These are phyloP conservation scores for Bembecia ichneumoniformis DNA, from an alignment of 2,888 invertebrate genomes.

Conservation along the genomic window DNA sequence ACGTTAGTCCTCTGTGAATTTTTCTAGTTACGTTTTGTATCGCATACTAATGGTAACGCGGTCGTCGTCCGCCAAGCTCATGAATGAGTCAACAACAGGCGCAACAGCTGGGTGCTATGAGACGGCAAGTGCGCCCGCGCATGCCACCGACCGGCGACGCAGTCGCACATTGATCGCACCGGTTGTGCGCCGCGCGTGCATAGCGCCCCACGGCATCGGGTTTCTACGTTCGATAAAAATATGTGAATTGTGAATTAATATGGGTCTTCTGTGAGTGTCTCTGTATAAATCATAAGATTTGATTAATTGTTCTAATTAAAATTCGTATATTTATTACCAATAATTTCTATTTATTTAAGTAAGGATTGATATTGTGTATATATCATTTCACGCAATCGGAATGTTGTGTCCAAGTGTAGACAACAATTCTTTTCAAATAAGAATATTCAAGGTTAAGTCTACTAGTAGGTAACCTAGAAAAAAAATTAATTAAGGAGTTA, in stretches of 20 bases:
- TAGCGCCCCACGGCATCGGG: conserved; percentile 4
- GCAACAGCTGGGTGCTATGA: not conserved
- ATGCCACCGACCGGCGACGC: not conserved
- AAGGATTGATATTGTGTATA: not conserved
- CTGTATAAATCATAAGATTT: not conserved
- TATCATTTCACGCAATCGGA: not conserved
- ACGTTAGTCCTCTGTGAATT: too few relatives aligned
- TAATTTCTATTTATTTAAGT: too few relatives aligned
- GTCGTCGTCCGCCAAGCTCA: not conserved
- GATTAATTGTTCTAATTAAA: too few relatives aligned
- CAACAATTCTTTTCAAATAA: too few relatives aligned
- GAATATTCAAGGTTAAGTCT: too few relatives aligned
- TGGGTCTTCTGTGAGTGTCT: conserved; percentile 2
- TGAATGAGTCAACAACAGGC: conserved; percentile 7
- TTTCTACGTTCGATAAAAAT: not conserved
- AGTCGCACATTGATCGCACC: conserved; percentile 8
- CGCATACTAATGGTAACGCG: not conserved
- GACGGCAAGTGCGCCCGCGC: conserved; percentile 4
- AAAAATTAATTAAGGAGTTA: too few relatives aligned
- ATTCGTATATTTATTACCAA: too few relatives aligned
- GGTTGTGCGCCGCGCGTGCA: conserved; percentile 10
- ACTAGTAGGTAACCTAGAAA: too few relatives aligned
- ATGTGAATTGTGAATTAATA: conserved; percentile 13
- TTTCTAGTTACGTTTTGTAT: not conserved
- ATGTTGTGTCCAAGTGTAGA: too few relatives aligned